Evolutionary conservation across 2,888 invertebrate genomes (phyloP), one percentile per base, ranked within the genome.

Genomic region (Thyatira batis): DNA sequence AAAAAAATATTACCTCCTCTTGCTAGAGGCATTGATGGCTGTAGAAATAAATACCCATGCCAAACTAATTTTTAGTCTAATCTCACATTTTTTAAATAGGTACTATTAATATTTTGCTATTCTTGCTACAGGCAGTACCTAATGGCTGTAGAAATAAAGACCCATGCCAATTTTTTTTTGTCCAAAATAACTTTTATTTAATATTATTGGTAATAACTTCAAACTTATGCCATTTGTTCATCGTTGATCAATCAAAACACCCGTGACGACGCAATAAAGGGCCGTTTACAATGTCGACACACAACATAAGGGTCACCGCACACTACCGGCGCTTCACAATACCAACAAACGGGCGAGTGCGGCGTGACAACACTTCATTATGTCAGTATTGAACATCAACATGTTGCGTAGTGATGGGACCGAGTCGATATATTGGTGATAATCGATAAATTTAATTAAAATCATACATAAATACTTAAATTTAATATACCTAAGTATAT

Each of bases 331-430:
- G 68, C 66, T 67, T 63, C 66, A 76, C 72, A 71, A 72, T 64
- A 53, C 67, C 64, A 69, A 71, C 70, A 67, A 71, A 65, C 69
- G 67, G 71, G 65, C 73, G 76, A 73, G 77, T 76, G 82, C 79
- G 75, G 79, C 84, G 84, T 84, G 85, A 89, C 86, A 76, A 84
- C 88, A 88, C 88, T 89, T 87, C 86, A 89, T 89, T 89, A 89
- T 87, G 76, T 80, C 78, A 69, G 79, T 78, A 87, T 84, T 84
- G 83, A 84, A 69, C 73, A 77, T 76, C 76, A 67, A 69, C 63
- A 54, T 57, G 54, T 57, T 58, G 54, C 56, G 20, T 73, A 79
- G 81, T 57, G 78, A 56, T 66, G 80, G 8, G 56, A 46, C 10
- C 3, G 20, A n/a, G 21, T 51, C 23, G 49, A 50, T 52, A 17